Conservation (phyloP, 2,113 vertebrate species). For the Charadrius vociferus region DNA sequence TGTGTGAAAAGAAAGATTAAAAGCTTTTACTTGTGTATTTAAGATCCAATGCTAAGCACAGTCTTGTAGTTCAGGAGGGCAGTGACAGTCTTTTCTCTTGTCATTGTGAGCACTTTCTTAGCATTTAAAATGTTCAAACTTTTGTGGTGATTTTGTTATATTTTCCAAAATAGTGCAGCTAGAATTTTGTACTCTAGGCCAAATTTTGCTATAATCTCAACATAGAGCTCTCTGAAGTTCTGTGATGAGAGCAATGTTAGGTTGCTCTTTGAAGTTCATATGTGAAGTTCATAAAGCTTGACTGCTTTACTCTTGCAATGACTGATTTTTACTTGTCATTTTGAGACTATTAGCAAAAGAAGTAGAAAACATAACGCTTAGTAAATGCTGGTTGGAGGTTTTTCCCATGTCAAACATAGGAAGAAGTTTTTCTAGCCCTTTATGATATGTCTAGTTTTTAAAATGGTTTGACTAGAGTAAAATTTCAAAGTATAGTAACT, state of each 20-base stretch:
- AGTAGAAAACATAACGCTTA: background rate
- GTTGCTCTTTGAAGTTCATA: background rate
- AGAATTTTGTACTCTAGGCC: background rate
- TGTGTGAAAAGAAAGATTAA: background rate
- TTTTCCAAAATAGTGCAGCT: slow-evolving; percentile 9
- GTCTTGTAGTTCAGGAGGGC: background rate
- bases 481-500: slow-evolving; percentile 58
- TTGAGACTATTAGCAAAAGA: background rate
- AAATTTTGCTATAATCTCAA: background rate
- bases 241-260: background rate
- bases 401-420: background rate
- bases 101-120: background rate
- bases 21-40: background rate
- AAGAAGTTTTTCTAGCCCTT: slow-evolving; percentile 26
- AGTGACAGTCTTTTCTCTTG: background rate
- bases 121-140: slow-evolving; percentile 35
- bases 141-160: background rate
- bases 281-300: no score
- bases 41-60: background rate
- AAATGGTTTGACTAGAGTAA: slow-evolving; percentile 63
- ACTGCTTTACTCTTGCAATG: background rate
- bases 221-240: background rate
- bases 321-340: background rate
- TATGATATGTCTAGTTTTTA: slow-evolving; percentile 58
- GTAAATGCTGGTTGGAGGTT: background rate